Conservation (phyloP, 2,797 vertebrate genomes). For the Gadopsis marmoratus region DNA sequence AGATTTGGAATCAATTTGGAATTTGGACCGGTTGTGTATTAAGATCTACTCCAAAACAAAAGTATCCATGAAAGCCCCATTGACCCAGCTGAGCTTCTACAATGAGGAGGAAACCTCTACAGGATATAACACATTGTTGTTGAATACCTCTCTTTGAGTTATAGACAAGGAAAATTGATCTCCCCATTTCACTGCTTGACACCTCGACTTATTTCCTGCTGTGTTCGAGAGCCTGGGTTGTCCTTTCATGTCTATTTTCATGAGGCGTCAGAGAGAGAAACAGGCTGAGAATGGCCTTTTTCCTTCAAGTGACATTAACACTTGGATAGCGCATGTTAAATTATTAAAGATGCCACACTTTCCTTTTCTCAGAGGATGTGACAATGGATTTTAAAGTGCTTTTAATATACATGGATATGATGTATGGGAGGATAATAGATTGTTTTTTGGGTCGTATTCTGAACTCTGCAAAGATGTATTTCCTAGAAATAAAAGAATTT, state of each 20-base stretch:
- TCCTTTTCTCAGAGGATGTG: slow-evolving; percentile 41
- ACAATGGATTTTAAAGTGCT: slow-evolving; percentile 47
- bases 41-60: slow-evolving; percentile 7
- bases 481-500: slow-evolving; percentile 25
- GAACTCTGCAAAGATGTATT: slow-evolving; percentile 33
- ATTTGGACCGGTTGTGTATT: background rate
- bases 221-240: slow-evolving; percentile 48
- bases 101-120: slow-evolving; percentile 15
- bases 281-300: slow-evolving; percentile 54
- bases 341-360: slow-evolving; percentile 71
- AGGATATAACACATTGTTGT: slow-evolving; percentile 24
- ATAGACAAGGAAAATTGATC: slow-evolving; percentile 60
- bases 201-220: slow-evolving; percentile 61
- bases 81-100: slow-evolving; percentile 9
- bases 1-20: background rate
- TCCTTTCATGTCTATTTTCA: slow-evolving; percentile 72
- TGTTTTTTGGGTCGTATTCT: slow-evolving; percentile 32
- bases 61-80: slow-evolving; percentile 18
- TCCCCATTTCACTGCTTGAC: slow-evolving; percentile 59
- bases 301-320: slow-evolving; percentile 68
- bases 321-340: slow-evolving; percentile 62
- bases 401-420: slow-evolving; percentile 55
- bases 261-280: slow-evolving; percentile 48
- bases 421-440: slow-evolving; percentile 39
- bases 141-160: slow-evolving; percentile 49